Conservation (phyloP, 35 echinoderm and acorn worm species). For the Hemicentrotus pulcherrimus region DNA sequence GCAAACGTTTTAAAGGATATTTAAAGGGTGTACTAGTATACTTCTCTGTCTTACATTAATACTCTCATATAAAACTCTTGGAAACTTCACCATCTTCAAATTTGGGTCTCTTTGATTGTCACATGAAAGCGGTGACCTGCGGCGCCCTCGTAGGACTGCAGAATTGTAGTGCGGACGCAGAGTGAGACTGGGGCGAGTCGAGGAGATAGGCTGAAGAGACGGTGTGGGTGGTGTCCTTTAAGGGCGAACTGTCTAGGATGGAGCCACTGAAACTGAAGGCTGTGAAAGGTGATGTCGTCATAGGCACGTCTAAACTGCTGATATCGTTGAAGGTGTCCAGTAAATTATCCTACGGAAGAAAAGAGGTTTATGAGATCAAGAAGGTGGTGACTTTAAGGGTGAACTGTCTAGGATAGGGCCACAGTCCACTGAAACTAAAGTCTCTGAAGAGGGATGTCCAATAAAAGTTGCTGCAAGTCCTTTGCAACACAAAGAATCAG, state of each 20-base stretch:
- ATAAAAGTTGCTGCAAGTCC: too few relatives aligned
- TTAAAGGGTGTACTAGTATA: not conserved
- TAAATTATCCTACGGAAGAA: conserved; percentile 58
- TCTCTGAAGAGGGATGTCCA: too few relatives aligned
- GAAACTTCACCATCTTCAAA: not conserved
- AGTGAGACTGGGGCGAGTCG: conserved; percentile 21
- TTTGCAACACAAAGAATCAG: not conserved
- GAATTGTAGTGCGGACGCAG: conserved; percentile 51
- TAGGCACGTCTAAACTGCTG: conserved; percentile 62
- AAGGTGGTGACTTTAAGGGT: too few relatives aligned
- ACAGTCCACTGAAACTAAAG: too few relatives aligned
- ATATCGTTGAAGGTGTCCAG: conserved; percentile 68
- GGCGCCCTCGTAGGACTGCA: conserved; percentile 74
- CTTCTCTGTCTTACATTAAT: not conserved
- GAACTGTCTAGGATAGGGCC: too few relatives aligned
- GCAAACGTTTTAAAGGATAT: not conserved
- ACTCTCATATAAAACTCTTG: conserved; percentile 34
- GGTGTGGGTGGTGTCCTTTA: conserved; percentile 54
- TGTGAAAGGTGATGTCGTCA: conserved; percentile 50
- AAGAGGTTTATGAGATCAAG: too few relatives aligned
- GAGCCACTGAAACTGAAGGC: conserved; percentile 48
- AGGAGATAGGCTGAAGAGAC: conserved; percentile 32
- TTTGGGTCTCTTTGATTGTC: conserved; percentile 59
- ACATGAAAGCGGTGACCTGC: conserved; percentile 71
- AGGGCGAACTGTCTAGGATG: conserved; percentile 63